Evolutionary conservation across 2,888 invertebrate species (phyloP).

Genomic region (Napeogenes sylphis): DNA sequence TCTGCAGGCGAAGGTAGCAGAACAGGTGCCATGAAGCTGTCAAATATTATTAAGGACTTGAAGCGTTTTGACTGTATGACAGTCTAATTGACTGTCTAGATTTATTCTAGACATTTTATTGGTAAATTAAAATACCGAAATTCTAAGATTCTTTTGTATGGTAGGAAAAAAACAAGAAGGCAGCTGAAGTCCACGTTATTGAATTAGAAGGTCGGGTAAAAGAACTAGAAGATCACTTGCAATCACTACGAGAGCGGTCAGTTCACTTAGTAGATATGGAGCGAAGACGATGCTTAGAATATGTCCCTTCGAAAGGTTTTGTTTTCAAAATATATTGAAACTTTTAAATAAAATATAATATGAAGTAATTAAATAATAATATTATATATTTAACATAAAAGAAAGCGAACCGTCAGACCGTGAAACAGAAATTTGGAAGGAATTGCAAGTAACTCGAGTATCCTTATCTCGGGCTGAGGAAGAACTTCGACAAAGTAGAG

Average conservation of each 20-base stretch:
- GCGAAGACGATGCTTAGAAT: constrained; percentile 54
- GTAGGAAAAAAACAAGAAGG: constrained; percentile 49
- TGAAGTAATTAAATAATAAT: too few relatives aligned
- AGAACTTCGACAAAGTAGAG: constrained; percentile 57
- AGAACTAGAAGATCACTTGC: constrained; percentile 50
- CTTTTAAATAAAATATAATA: too few relatives aligned
- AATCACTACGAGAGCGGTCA: constrained; percentile 50
- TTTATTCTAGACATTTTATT: neutral
- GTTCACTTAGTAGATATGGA: constrained; percentile 55
- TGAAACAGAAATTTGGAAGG: constrained; percentile 73
- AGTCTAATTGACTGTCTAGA: neutral
- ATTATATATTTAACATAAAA: constrained; percentile 32
- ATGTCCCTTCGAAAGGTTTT: constrained; percentile 59
- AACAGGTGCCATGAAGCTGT: constrained; percentile 52
- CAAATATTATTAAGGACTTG: constrained; percentile 20
- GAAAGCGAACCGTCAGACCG: constrained; percentile 64
- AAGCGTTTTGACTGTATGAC: neutral
- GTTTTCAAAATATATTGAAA: constrained; percentile 1
- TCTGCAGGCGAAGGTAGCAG: constrained; percentile 59
- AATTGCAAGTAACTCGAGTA: constrained; percentile 58
- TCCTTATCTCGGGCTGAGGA: constrained; percentile 59
- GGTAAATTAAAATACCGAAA: neutral
- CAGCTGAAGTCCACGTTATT: constrained; percentile 39
- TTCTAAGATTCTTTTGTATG: neutral
- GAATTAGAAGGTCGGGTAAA: constrained; percentile 51